Base-by-base conservation (phyloP, 2,888 invertebrate species). In the Quadroppia sp. region DNA sequence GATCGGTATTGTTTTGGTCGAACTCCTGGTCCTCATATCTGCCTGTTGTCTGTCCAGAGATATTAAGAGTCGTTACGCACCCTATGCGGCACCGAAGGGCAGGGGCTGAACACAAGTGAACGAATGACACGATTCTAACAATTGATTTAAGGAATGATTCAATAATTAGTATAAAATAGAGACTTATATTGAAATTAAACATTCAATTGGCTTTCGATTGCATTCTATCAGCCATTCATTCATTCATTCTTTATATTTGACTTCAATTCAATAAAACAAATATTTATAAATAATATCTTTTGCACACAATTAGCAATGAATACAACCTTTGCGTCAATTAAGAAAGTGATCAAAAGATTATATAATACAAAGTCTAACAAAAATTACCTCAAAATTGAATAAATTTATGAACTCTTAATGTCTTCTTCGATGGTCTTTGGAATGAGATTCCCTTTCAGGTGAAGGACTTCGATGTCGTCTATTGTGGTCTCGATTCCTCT, bases 31-130 rank as follows among this genome's bases (percentile, higher is more conserved):
- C 6, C 20, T 64, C 20, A 36, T 64, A 64, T 64, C 64, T 17
- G 64, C 64, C 20, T 64, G 64, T 64, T 64, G 64, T 64, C 40
- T 64, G 64, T 30, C 36, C n/a, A 2, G 64, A 11, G 64, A 64
- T 23, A 40, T 64, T 4, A 32, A 23, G 36, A n/a, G 6, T 13
- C 7, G 40, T 20, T 64, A 64, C 23, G 32, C 64, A 2, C 17
- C 32, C 7, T 64, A 64, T 64, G 64, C 36, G 17, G 9, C 64
- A 2, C 64, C 64, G 20, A 50, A 50, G 23, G n/a, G 6, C 6
- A 2, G 50, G 7, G 50, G 20, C 3, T 50, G n/a, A 50, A 20
- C n/a, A 3, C 50, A 6, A 48, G 15, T 17, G 7, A 9, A 9
- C 13, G 40, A 9, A 40, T 40, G 13, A 40, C 13, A 40, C n/a